Conservation (phyloP, 2,888 invertebrate genomes). For the Syrista parreyssii region DNA sequence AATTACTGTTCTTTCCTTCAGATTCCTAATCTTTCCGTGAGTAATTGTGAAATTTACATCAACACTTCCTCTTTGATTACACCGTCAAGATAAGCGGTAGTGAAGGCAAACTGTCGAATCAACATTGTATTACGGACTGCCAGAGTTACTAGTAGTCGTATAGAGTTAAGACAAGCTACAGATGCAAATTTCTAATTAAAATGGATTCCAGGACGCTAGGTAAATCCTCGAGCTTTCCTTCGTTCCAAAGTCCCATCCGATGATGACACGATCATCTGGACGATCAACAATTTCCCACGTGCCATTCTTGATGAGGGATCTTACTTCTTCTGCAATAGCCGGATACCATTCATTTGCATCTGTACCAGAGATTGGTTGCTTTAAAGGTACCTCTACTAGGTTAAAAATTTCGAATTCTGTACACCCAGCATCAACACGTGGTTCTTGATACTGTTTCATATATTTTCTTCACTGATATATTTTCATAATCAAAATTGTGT, state of each 20-base stretch:
- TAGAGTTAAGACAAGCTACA: neutral
- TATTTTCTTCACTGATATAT: too few species aligned
- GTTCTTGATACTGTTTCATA: too few species aligned
- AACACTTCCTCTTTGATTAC: neutral
- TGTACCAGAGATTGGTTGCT: neutral
- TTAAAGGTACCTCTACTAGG: neutral
- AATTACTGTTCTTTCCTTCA: neutral
- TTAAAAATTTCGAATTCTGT: too few species aligned
- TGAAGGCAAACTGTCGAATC: neutral
- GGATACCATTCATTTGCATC: neutral
- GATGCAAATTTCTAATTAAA: neutral
- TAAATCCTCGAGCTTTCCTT: neutral
- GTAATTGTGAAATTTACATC: slow-evolving; percentile 4
- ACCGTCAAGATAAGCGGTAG: neutral
- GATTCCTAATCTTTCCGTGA: slow-evolving; percentile 6
- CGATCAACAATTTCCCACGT: neutral
- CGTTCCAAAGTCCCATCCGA: too few species aligned
- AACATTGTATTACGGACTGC: neutral
- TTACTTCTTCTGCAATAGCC: neutral
- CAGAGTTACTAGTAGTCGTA: neutral
- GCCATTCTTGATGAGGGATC: neutral
- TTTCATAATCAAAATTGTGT: too few species aligned
- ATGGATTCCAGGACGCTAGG: neutral
- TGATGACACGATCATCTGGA: neutral
- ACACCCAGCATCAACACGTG: too few species aligned